These are phyloP conservation scores for Melanchra persicariae DNA, from an alignment of 2,888 invertebrate species.

Conservation along the genomic window DNA sequence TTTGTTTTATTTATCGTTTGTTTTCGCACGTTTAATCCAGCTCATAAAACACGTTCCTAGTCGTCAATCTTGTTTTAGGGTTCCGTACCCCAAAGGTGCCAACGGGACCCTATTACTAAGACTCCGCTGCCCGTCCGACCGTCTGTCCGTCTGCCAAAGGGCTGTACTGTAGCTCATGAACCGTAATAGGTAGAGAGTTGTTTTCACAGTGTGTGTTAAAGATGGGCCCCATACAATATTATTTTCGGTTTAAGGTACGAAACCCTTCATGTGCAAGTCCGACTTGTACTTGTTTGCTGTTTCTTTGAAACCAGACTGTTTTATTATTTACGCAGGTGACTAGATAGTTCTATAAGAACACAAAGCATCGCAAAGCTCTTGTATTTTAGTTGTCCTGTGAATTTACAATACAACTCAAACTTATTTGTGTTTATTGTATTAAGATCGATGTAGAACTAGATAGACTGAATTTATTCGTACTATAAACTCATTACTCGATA, in stretches of 20 bases:
- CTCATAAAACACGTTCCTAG: conserved; percentile 20
- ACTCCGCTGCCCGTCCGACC: too few relatives aligned
- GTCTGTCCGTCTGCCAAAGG: too few relatives aligned
- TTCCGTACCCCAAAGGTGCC: too few relatives aligned
- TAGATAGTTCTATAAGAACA: background rate
- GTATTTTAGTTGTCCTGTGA: background rate
- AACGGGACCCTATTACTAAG: too few relatives aligned
- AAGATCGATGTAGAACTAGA: background rate
- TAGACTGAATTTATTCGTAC: conserved; percentile 21
- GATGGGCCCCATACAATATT: too few relatives aligned
- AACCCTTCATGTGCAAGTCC: too few relatives aligned
- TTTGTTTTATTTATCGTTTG: conserved; percentile 6
- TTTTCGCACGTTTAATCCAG: conserved; percentile 10
- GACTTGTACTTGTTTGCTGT: background rate
- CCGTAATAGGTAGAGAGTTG: too few relatives aligned
- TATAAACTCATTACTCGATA: conserved; percentile 6
- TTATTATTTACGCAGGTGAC: conserved; percentile 15
- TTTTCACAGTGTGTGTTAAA: too few relatives aligned
- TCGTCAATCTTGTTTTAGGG: background rate
- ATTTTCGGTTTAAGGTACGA: too few relatives aligned
- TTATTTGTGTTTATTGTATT: conserved; percentile 16
- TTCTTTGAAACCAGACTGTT: background rate
- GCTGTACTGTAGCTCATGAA: too few relatives aligned
- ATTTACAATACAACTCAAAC: conserved; percentile 11
- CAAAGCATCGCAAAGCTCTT: conserved; percentile 9